Conservation (phyloP, 1,140 invertebrate genomes). For the Teleopsis dalmanni region DNA sequence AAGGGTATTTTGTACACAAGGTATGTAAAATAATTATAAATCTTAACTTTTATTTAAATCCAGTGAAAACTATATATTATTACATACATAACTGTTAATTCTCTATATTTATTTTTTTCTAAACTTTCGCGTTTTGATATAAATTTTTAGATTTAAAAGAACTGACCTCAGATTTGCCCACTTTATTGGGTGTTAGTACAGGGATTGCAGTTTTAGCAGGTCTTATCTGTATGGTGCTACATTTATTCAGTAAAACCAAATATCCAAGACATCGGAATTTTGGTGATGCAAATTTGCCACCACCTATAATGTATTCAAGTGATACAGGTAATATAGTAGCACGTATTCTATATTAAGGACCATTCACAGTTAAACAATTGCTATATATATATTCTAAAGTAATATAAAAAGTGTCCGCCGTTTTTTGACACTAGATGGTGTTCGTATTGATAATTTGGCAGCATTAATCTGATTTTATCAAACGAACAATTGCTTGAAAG, state of each 20-base stretch:
- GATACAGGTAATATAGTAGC: slow-evolving; percentile 57
- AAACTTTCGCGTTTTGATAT: not conserved
- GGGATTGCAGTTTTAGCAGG: slow-evolving; percentile 75
- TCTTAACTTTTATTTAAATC: not conserved
- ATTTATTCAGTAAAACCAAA: slow-evolving; percentile 65
- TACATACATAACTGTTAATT: not conserved
- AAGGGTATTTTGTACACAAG: slow-evolving; percentile 72
- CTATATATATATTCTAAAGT: too few species aligned
- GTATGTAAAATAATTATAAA: slow-evolving; percentile 45
- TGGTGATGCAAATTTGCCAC: slow-evolving; percentile 71
- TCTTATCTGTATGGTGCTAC: slow-evolving; percentile 77
- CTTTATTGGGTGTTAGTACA: slow-evolving; percentile 69
- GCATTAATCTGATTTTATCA: too few species aligned
- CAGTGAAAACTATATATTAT: not conserved
- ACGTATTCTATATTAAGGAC: not conserved
- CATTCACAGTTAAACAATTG: not conserved
- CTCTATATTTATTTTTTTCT: not conserved
- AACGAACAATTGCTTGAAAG: too few species aligned
- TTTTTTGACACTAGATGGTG: too few species aligned
- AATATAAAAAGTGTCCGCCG: too few species aligned
- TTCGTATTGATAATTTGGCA: too few species aligned
- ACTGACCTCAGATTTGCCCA: slow-evolving; percentile 73
- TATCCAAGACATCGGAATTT: slow-evolving; percentile 66
- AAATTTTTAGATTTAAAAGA: slow-evolving; percentile 61
- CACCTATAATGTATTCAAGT: slow-evolving; percentile 73